phyloP scores from a whole-genome alignment of 2,797 vertebrate genomes.

The Harpagifer antarcticus region DNA sequence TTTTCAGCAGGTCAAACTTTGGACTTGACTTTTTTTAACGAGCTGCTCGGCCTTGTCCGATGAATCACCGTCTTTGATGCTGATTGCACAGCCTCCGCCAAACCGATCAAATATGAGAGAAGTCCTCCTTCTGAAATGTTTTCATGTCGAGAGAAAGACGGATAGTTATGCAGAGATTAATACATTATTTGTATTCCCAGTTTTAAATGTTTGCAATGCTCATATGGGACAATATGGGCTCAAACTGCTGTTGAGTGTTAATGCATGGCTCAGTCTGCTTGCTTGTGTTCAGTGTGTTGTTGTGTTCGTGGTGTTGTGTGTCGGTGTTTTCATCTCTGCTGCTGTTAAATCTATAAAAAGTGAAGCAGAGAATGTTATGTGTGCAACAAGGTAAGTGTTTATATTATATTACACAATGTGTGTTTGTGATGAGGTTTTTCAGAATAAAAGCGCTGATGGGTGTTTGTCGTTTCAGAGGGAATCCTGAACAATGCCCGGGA shows the following conservation, averaged over 20 bases:
- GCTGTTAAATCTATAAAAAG: conserved; percentile 14
- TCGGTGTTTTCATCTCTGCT: conserved; percentile 53
- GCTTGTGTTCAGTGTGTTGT: conserved; percentile 49
- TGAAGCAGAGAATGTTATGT: conserved; percentile 25
- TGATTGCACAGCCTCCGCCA: conserved; percentile 25
- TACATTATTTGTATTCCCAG: not conserved
- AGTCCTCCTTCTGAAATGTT: conserved; percentile 38
- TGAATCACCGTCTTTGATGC: conserved; percentile 68
- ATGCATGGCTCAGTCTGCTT: conserved; percentile 69
- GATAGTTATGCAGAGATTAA: conserved; percentile 1
- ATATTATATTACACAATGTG: conserved; percentile 24
- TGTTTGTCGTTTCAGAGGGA: conserved; percentile 96
- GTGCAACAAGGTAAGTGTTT: conserved; percentile 66
- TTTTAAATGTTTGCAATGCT: conserved; percentile 44
- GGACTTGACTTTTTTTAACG: conserved; percentile 48
- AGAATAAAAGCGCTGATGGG: conserved; percentile 34
- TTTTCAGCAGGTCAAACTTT: conserved; percentile 55
- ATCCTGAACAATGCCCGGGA: conserved; percentile 99
- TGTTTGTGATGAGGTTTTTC: conserved; percentile 24
- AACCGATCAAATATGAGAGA: conserved; percentile 53
- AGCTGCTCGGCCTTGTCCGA: conserved; percentile 62
- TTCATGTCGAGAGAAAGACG: conserved; percentile 15
- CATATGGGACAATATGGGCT: conserved; percentile 79
- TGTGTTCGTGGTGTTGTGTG: conserved; percentile 53
- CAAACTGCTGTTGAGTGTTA: conserved; percentile 46